Percentiles rank a stretch among this genome's conserved stretches.
phyloP scores from a whole-genome alignment of 2,888 invertebrate genomes.

The Nomada goodeniana region DNA sequence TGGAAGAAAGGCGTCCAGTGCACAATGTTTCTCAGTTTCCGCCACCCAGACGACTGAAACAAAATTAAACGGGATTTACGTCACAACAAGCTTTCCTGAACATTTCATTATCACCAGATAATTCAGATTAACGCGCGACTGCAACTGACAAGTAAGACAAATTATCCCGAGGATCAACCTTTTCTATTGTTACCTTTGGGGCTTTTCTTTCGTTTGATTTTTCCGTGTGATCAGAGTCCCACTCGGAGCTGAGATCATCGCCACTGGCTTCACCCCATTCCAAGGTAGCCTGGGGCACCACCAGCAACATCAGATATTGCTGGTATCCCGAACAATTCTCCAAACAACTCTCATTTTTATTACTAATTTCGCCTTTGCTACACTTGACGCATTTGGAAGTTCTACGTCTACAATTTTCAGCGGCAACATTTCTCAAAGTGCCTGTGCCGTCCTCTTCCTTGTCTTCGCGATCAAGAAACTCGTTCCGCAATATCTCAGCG shows the following conservation, averaged over 20 bases:
- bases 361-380: slow-evolving; percentile 6
- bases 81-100: not conserved
- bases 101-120: not conserved
- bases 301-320: slow-evolving; percentile 91
- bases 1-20: slow-evolving; percentile 99
- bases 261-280: slow-evolving; percentile 96
- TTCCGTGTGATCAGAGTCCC: slow-evolving; percentile 90
- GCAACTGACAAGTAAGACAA: too few relatives aligned
- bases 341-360: slow-evolving; percentile 23
- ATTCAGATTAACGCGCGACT: not conserved
- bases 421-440: not conserved
- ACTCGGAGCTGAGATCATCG: slow-evolving; percentile 95
- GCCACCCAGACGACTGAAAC: slow-evolving; percentile 96
- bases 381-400: slow-evolving; percentile 19
- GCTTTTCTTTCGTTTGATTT: slow-evolving; percentile 35
- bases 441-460: not conserved
- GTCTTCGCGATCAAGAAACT: not conserved
- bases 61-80: slow-evolving; percentile 38
- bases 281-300: slow-evolving; percentile 85
- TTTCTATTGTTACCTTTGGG: slow-evolving; percentile 46
- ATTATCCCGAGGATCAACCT: too few relatives aligned
- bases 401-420: not conserved
- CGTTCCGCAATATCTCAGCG: slow-evolving; percentile 1
- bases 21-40: slow-evolving; percentile 96
- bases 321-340: slow-evolving; percentile 87